phyloP scores from a whole-genome alignment of 2,113 vertebrate species.

The Aldabrachelys gigantea region DNA sequence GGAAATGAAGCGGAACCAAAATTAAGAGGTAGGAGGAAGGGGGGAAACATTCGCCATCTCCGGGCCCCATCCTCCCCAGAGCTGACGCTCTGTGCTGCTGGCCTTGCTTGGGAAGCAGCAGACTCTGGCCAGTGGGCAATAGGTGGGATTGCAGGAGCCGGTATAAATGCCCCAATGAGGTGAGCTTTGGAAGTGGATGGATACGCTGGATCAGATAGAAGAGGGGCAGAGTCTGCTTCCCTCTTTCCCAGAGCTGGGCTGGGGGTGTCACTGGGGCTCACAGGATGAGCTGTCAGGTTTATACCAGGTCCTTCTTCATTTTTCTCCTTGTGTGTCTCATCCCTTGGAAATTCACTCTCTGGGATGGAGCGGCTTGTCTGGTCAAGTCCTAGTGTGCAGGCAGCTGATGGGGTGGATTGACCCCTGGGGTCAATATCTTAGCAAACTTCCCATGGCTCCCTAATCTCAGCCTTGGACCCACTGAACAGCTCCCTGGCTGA shows the following conservation, averaged over 20 bases:
- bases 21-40: constrained; percentile 55
- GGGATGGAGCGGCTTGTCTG: neutral
- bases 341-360: neutral
- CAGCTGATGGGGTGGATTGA: too few species aligned
- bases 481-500: too few species aligned
- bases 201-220: neutral
- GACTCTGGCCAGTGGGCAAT: neutral
- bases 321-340: too few species aligned
- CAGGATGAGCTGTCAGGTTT: neutral
- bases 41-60: neutral
- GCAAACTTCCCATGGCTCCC: too few species aligned
- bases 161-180: accelerated
- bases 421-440: too few species aligned
- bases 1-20: constrained; percentile 69
- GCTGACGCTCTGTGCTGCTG: neutral
- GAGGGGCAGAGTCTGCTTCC: accelerated
- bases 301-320: neutral
- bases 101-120: neutral
- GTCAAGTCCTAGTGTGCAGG: too few species aligned
- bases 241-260: neutral
- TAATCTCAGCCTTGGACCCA: too few species aligned
- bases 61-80: neutral
- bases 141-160: accelerated
- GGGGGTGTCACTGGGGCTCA: neutral
- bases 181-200: neutral